Conservation (phyloP, 2,797 vertebrate species). For the Leptodactylus fallax region DNA sequence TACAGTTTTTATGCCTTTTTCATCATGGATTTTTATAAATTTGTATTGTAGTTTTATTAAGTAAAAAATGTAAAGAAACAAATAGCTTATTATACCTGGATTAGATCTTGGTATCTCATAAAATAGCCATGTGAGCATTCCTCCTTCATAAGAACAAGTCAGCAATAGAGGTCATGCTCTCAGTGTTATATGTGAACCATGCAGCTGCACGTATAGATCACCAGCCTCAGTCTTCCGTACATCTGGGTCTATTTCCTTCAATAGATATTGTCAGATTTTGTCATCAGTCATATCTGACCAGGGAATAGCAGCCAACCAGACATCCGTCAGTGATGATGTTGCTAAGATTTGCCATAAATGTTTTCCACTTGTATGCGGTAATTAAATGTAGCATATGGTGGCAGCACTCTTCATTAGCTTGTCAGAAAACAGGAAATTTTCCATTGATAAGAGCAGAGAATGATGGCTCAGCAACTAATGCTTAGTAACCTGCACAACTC, state of each 20-base stretch:
- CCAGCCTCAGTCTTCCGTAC: slow-evolving; percentile 22
- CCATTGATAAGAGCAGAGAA: slow-evolving; percentile 10
- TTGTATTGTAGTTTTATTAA: too few species aligned
- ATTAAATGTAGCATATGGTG: slow-evolving; percentile 31
- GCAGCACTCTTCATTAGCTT: slow-evolving; percentile 42
- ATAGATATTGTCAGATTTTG: slow-evolving; percentile 41
- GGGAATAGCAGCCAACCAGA: slow-evolving; percentile 22
- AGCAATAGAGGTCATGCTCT: slow-evolving; percentile 11
- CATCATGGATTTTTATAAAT: neutral
- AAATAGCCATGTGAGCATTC: neutral
- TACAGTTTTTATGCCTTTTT: neutral
- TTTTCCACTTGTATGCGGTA: slow-evolving; percentile 40
- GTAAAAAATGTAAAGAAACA: neutral
- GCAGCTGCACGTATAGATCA: slow-evolving; percentile 26
- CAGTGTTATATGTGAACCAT: neutral
- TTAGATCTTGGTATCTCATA: neutral
- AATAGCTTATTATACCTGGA: neutral
- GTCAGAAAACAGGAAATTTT: slow-evolving; percentile 50
- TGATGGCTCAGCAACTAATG: slow-evolving; percentile 26
- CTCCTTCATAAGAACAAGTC: neutral
- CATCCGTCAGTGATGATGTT: slow-evolving; percentile 28
- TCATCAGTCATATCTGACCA: slow-evolving; percentile 23
- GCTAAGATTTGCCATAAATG: slow-evolving; percentile 34
- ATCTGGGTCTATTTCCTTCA: slow-evolving; percentile 33
- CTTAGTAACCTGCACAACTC: neutral